Evolutionary conservation across 2,888 invertebrate genomes (phyloP), one percentile per base, ranked within the genome.

Genomic region (Muschampia staudingeri): DNA sequence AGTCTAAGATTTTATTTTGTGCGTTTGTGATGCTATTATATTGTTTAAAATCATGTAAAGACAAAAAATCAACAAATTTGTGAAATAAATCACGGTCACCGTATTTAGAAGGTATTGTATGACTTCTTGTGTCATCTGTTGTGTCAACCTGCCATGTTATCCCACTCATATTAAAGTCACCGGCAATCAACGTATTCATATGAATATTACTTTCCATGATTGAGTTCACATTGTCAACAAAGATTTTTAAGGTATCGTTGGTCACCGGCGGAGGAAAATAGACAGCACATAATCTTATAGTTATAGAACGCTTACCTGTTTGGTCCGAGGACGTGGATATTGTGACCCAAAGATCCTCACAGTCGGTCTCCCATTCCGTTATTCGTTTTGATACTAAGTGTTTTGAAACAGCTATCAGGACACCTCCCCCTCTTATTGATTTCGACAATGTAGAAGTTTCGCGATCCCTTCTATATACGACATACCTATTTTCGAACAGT

Each of bases 191-290:
- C 3, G 37, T 37, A 5, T 37, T 5, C 5, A 5, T 37, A 37
- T 37, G 5, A 37, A 5, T 37, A 5, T 37, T 5, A 37, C 5
- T 5, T 5, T 37, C 37, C 37, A 37, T 5, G 37, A 37, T 7
- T 37, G 37, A 37, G 5, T 37, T 37, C 5, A 37, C 37, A 5
- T 37, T 37, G 5, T 37, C 37, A 37, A 37, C 37, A 5, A 37
- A 37, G 3, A 37, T 37, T 5, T 37, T 37, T 5, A 37, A 37
- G 37, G 3, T 37, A 37, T 5, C 37, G 3, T 3, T 37, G 3
- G 34, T 44, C 25, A 83, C 76, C 48, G 83, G 80, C 1, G 83
- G 78, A 65, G 83, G 78, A 1, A 83, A 65, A 76, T 83, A 83
- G 2, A 25, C 56, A 19, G 56, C 56, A 56, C 56, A 56, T 19